Evolutionary conservation across 35 echinoderm and acorn worm species (phyloP).

Genomic region (Ophiothrix spiculata): DNA sequence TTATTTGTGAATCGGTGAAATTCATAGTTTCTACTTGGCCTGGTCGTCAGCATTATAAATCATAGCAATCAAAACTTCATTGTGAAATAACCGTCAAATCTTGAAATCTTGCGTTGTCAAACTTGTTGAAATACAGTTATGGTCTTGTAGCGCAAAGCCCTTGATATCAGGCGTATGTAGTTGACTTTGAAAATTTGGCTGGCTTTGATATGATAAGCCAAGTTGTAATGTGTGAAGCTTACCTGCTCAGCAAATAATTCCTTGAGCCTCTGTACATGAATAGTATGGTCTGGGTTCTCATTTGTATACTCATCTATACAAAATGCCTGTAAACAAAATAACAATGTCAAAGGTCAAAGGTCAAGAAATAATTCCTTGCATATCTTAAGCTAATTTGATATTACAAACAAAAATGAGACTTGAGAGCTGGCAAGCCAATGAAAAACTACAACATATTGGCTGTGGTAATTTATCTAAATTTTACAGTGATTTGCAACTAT

Average conservation of each 20-base stretch:
- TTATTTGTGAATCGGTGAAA: not conserved
- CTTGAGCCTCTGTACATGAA: constrained; percentile 84
- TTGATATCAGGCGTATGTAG: not conserved
- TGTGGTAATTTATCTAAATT: too few species aligned
- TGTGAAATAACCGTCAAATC: too few species aligned
- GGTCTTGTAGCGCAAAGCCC: not conserved
- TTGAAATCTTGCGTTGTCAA: too few species aligned
- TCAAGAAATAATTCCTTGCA: not conserved
- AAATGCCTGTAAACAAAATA: constrained; percentile 64
- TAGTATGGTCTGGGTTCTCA: constrained; percentile 60
- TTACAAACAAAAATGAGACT: not conserved
- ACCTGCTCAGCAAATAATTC: constrained; percentile 99
- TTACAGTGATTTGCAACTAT: too few species aligned
- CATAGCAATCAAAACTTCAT: not conserved
- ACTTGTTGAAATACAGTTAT: too few species aligned
- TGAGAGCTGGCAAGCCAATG: not conserved
- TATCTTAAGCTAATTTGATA: not conserved
- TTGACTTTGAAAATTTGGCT: not conserved
- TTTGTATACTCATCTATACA: constrained; percentile 72
- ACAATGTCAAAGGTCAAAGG: not conserved
- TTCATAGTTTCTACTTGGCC: not conserved
- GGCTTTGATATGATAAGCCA: not conserved
- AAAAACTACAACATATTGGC: not conserved
- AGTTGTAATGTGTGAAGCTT: not conserved
- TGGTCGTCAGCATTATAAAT: not conserved